Conservation (phyloP, 2,113 vertebrate species). For the Kryptolebias marmoratus region DNA sequence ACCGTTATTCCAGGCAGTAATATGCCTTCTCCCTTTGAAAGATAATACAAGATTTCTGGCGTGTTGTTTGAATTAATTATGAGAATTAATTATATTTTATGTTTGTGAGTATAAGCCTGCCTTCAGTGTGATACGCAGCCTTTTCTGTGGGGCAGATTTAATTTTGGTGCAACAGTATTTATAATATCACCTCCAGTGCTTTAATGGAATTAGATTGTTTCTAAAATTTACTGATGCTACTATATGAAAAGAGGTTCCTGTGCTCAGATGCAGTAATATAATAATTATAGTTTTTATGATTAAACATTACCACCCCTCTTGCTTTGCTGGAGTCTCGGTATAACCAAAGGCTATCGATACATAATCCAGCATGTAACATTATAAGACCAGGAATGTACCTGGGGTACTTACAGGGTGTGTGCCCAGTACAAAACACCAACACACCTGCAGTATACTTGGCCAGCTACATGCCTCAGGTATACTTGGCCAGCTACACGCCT, state of each 20-base stretch:
- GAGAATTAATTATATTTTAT: slow-evolving; percentile 35
- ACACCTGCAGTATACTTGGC: too few relatives aligned
- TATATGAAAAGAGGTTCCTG: background rate
- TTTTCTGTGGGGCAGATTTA: background rate
- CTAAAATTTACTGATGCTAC: background rate
- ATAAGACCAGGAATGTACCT: too few relatives aligned
- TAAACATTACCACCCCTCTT: background rate
- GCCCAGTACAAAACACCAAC: too few relatives aligned
- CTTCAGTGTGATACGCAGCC: slow-evolving; percentile 5
- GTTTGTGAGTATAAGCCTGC: slow-evolving; percentile 1
- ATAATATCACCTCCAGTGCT: background rate
- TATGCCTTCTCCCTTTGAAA: slow-evolving; percentile 18
- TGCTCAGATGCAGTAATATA: background rate
- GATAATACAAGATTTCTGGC: slow-evolving; percentile 42
- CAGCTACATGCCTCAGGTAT: too few relatives aligned
- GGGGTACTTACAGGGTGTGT: too few relatives aligned
- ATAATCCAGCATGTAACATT: too few relatives aligned
- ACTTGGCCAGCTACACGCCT: too few relatives aligned
- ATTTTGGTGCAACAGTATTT: background rate
- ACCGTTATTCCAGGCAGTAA: slow-evolving; percentile 37
- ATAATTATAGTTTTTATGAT: too few relatives aligned
- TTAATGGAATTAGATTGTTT: background rate
- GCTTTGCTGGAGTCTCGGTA: background rate
- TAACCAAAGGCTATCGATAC: too few relatives aligned
- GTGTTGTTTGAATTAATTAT: slow-evolving; percentile 35